phyloP scores from a whole-genome alignment of 2,797 vertebrate species.

The Micromesistius poutassou region DNA sequence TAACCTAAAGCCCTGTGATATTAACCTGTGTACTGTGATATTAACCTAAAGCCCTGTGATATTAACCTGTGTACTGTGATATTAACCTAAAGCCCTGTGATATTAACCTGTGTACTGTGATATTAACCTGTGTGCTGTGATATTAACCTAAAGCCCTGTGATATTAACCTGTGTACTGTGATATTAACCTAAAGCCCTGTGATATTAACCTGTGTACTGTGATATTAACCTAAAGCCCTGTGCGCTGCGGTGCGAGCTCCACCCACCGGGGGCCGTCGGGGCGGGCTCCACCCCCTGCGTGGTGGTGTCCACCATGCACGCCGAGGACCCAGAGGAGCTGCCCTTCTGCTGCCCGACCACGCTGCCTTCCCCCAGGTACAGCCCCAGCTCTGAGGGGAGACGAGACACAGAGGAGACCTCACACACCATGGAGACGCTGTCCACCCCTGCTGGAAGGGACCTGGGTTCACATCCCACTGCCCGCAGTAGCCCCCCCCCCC shows the following conservation, averaged over 20 bases:
- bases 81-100: too few relatives aligned
- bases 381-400: conserved; percentile 66
- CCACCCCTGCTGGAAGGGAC: not conserved
- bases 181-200: too few relatives aligned
- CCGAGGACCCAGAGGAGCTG: conserved; percentile 81
- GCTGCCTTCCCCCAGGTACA: conserved; percentile 66
- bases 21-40: too few relatives aligned
- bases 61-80: too few relatives aligned
- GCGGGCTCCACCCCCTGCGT: conserved; percentile 73
- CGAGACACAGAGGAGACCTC: not conserved
- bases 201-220: too few relatives aligned
- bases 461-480: not conserved
- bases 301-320: conserved; percentile 88
- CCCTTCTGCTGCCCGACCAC: conserved; percentile 72
- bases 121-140: too few relatives aligned
- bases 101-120: too few relatives aligned
- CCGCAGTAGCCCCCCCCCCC: too few relatives aligned
- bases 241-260: not conserved
- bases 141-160: too few relatives aligned
- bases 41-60: too few relatives aligned
- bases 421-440: not conserved
- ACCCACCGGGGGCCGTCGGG: conserved; percentile 72
- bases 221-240: not conserved
- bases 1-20: too few relatives aligned
- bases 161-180: too few relatives aligned